A percentile compares a stretch with the other conserved stretches of the same genome.
Conservation (phyloP, 1,140 invertebrate species). For the Phocides pigmalion region DNA sequence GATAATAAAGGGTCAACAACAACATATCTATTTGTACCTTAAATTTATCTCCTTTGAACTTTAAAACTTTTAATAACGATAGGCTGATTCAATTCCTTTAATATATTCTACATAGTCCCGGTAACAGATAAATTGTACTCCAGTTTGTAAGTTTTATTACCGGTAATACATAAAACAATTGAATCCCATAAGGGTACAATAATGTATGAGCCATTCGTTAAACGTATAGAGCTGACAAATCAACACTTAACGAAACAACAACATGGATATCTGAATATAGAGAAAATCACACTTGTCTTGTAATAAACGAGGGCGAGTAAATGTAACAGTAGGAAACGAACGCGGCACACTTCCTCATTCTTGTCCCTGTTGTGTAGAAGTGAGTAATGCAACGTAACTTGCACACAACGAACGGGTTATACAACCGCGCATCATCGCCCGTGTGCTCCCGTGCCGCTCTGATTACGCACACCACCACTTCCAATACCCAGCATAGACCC, state of each 20-base stretch:
- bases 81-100: too few species aligned
- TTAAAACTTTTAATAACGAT: too few species aligned
- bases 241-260: slow-evolving; percentile 25
- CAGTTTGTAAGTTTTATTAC: too few species aligned
- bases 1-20: too few species aligned
- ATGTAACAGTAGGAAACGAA: slow-evolving; percentile 77
- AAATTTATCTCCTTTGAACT: too few species aligned
- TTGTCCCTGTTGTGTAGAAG: slow-evolving; percentile 61
- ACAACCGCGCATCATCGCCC: slow-evolving; percentile 62
- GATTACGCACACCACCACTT: slow-evolving; percentile 54
- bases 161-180: too few species aligned
- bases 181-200: too few species aligned
- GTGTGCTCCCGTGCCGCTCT: slow-evolving; percentile 61
- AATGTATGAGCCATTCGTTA: too few species aligned
- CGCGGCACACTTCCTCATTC: slow-evolving; percentile 68
- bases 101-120: too few species aligned
- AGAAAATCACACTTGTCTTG: slow-evolving; percentile 43
- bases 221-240: too few species aligned
- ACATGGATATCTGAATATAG: slow-evolving; percentile 38
- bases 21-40: too few species aligned
- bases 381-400: slow-evolving; percentile 61
- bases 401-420: slow-evolving; percentile 61
- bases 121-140: too few species aligned
- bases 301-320: slow-evolving; percentile 61
- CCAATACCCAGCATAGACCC: slow-evolving; percentile 35